Evolutionary conservation across 2,113 vertebrate species (phyloP), one percentile per base, ranked within the genome.

Genomic region (Ochotona princeps): DNA sequence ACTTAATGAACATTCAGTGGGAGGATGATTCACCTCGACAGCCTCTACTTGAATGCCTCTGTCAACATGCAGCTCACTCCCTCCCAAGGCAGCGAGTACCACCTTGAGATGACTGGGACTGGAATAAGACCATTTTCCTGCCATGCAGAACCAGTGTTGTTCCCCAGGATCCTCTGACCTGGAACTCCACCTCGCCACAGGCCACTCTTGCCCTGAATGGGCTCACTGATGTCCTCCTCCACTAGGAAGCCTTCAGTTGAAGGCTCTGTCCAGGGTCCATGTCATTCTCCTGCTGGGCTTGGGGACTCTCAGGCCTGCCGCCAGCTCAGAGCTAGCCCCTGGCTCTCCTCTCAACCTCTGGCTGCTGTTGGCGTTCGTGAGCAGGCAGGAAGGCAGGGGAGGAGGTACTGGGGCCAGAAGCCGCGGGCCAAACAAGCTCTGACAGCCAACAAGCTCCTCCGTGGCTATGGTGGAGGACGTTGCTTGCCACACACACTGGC

Each of bases 361-460:
- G 89, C 87, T 54, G n/a, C 67, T 25, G 83, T 78, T 91, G 81
- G 44, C 17, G 14, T 44, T 44, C 38, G 38, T 44, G 38, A 44
- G 14, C 54, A 57, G 54, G 91, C 65, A 83, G 76, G 92, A 91
- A 94, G 87, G 83, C 2, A 21, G 78, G 67, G 91, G 91, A 89
- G 91, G 87, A 80, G 94, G 76, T 23, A 1, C 57, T 26, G 47
- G 80, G 86, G 73, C 32, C 61, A 83, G 91, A 87, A 66, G 80
- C 95, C 95, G 89, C 15, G 10, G 89, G 94, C 91, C 94, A 91
- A 87, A 91, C 87, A 85, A 85, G 89, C 94, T 92, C 91, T 7
- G 5, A 95, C 89, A 82, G 86, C 74, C 3, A 15, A 38, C 87
- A 44, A 6, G 60, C 81, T 3, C 38, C 38, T 44, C 38, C 38